These are phyloP conservation scores for Anniella stebbinsi DNA, from an alignment of 2,797 vertebrate species.

Conservation along the genomic window DNA sequence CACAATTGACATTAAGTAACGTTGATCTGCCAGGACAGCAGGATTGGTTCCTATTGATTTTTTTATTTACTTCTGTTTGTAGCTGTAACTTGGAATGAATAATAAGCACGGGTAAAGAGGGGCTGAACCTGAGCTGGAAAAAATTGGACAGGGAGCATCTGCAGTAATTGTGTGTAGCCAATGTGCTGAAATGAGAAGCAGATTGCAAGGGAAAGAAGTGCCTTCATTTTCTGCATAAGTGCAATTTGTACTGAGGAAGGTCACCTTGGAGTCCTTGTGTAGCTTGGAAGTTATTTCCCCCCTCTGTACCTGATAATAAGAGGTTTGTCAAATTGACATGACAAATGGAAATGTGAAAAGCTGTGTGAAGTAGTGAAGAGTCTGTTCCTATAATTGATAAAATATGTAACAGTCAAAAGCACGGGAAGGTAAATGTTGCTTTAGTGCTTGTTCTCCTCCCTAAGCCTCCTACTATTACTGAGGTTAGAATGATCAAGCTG, in stretches of 20 bases:
- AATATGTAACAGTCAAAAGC: slow-evolving; percentile 34
- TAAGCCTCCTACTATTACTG: not conserved
- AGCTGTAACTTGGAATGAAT: slow-evolving; percentile 15
- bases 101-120: slow-evolving; percentile 15
- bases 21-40: slow-evolving; percentile 11
- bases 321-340: slow-evolving; percentile 41
- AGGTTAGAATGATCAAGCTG: slow-evolving; percentile 13
- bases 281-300: slow-evolving; percentile 39
- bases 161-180: slow-evolving; percentile 16
- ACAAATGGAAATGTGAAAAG: slow-evolving; percentile 44
- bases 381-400: slow-evolving; percentile 32
- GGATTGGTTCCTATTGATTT: slow-evolving; percentile 16
- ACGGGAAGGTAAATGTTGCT: slow-evolving; percentile 27
- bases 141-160: not conserved
- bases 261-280: slow-evolving; percentile 6
- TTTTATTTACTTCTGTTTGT: slow-evolving; percentile 31
- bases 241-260: slow-evolving; percentile 19
- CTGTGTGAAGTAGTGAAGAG: slow-evolving; percentile 3
- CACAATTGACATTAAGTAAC: slow-evolving; percentile 10
- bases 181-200: slow-evolving; percentile 19
- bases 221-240: slow-evolving; percentile 29
- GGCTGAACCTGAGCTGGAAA: not conserved
- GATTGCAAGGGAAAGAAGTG: not conserved
- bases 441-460: not conserved
- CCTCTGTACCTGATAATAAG: slow-evolving; percentile 27